Evolutionary conservation across 2,888 invertebrate genomes (phyloP), one percentile per base, ranked within the genome.

Genomic region (Drosophila putrida): DNA sequence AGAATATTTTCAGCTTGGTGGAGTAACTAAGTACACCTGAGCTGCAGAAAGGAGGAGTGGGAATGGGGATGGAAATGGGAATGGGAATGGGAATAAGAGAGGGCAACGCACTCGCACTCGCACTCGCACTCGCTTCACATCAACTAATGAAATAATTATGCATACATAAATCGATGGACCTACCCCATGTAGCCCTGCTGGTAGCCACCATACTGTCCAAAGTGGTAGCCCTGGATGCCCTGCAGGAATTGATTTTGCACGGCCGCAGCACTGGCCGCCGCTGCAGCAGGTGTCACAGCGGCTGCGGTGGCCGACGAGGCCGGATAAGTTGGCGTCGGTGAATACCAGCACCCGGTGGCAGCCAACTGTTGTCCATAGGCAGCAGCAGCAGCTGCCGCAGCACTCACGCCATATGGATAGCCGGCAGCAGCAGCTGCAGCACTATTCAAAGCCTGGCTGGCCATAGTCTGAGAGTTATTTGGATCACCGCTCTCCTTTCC

Each of bases 401-500:
- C 95, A 13, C 95, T 94, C n/a, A 91, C 90, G 41, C 96, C 95
- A 79, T 93, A 93, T 15, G 93, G 93, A 75, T 90, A 93, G 44
- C 92, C 93, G 58, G 92, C 91, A 47, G 95, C 94, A 43, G 90
- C 90, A 13, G 90, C 90, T 25, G 92, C 92, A 59, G 93, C 91
- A 65, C 91, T 93, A 75, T 91, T 92, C 72, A 93, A 85, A 39
- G 93, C 92, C 88, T 93, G 96, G 90, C 95, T 96, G 74, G 95
- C 93, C 82, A 94, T 92, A 0, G 94, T 94, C 90, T 96, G 96
- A 5, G 96, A 96, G 90, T 97, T 97, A 92, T 97, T 97, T 0
- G 97, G 97, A 91, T 98, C 98, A 3, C 97, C 97, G 27, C 98
- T 97, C 93, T 99, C 99, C 93, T 99, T 99, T 65, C 99, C 99